phyloP scores from a whole-genome alignment of 2,113 vertebrate genomes.

The Brachionichthys hirsutus region DNA sequence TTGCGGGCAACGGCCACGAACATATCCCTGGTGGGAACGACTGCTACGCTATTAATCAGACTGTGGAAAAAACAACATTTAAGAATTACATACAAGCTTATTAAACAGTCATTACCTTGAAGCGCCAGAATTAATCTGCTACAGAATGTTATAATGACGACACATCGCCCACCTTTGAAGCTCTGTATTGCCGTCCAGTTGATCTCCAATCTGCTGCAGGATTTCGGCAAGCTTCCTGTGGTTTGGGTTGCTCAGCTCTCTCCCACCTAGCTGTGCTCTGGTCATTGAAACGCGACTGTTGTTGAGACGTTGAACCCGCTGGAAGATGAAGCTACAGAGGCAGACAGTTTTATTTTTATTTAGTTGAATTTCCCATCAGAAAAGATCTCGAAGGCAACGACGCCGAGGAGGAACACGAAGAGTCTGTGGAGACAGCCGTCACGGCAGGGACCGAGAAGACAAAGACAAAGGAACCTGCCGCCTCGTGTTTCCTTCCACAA shows the following conservation, averaged over 20 bases:
- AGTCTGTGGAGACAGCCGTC: constrained; percentile 29
- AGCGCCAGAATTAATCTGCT: background rate
- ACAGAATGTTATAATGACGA: background rate
- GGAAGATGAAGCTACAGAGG: constrained; percentile 71
- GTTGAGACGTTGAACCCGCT: constrained; percentile 65
- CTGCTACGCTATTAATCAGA: constrained; percentile 81
- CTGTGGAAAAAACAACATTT: constrained; percentile 63
- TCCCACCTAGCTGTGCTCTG: constrained; percentile 65
- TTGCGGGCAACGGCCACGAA: constrained; percentile 84
- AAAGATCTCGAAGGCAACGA: constrained; percentile 83
- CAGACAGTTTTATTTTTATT: too few species aligned
- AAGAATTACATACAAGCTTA: background rate
- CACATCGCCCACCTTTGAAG: constrained; percentile 78
- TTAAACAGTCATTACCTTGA: background rate
- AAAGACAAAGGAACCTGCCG: constrained; percentile 3
- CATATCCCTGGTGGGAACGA: constrained; percentile 77
- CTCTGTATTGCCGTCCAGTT: constrained; percentile 84
- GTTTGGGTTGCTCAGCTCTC: constrained; percentile 73
- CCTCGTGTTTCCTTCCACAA: constrained; percentile 61
- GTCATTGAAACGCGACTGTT: constrained; percentile 48
- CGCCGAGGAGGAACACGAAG: constrained; percentile 21
- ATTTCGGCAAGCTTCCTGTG: constrained; percentile 83
- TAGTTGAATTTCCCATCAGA: constrained; percentile 90
- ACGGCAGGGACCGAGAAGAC: constrained; percentile 40
- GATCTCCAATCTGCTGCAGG: constrained; percentile 88